phyloP scores from a whole-genome alignment of 2,113 vertebrate genomes.

The Etheostoma cragini region DNA sequence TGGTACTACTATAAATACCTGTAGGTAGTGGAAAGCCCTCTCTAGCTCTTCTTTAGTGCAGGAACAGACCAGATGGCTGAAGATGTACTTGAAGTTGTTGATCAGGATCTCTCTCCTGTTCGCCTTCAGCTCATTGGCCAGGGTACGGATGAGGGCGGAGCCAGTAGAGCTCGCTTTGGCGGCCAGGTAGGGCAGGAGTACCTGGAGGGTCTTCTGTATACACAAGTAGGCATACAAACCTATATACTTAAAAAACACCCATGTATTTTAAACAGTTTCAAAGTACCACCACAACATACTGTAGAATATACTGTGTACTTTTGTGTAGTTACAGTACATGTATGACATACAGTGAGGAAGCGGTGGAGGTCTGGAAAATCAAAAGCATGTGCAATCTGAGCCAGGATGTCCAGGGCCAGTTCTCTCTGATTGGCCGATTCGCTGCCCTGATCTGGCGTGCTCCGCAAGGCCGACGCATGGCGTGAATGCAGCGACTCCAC shows the following conservation, averaged over 20 bases:
- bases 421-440: slow-evolving; percentile 93
- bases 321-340: neutral
- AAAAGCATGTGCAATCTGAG: slow-evolving; percentile 96
- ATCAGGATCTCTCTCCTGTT: slow-evolving; percentile 96
- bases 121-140: slow-evolving; percentile 95
- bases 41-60: slow-evolving; percentile 97
- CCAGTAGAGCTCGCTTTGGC: slow-evolving; percentile 94
- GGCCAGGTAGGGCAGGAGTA: slow-evolving; percentile 94
- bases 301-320: neutral
- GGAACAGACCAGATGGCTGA: slow-evolving; percentile 97
- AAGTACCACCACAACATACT: neutral
- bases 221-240: slow-evolving; percentile 6
- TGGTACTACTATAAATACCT: slow-evolving; percentile 81
- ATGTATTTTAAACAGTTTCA: neutral
- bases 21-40: slow-evolving; percentile 94
- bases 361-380: slow-evolving; percentile 97
- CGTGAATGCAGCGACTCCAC: slow-evolving; percentile 96
- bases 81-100: slow-evolving; percentile 99
- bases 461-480: slow-evolving; percentile 86
- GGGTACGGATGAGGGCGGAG: slow-evolving; percentile 92
- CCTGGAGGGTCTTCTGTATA: slow-evolving; percentile 91
- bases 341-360: slow-evolving; percentile 91
- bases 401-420: slow-evolving; percentile 91
- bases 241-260: neutral
- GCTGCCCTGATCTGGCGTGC: slow-evolving; percentile 84